phyloP scores from a whole-genome alignment of 2,888 invertebrate genomes.

The Eupelmus urozonus region DNA sequence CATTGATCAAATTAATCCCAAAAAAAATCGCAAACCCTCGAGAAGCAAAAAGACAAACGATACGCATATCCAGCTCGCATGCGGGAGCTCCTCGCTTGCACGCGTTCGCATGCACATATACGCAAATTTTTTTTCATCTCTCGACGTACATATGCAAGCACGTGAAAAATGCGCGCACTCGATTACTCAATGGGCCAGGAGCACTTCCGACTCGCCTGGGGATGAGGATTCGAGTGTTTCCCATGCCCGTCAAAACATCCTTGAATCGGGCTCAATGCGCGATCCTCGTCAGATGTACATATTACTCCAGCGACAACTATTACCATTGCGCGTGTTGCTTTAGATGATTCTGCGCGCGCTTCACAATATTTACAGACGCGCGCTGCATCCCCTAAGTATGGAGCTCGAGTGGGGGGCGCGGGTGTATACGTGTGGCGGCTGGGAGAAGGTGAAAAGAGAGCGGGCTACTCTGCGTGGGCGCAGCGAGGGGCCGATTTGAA shows the following conservation, averaged over 20 bases:
- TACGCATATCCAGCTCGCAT: slow-evolving; percentile 13
- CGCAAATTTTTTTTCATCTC: background rate
- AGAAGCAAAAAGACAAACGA: slow-evolving; percentile 42
- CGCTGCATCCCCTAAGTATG: slow-evolving; percentile 37
- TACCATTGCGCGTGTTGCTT: slow-evolving; percentile 57
- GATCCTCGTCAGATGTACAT: slow-evolving; percentile 12
- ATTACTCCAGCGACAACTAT: slow-evolving; percentile 68
- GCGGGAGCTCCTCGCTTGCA: slow-evolving; percentile 36
- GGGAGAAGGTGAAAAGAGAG: slow-evolving; percentile 31
- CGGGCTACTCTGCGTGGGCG: slow-evolving; percentile 36
- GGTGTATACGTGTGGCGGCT: no score
- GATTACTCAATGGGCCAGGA: slow-evolving; percentile 50
- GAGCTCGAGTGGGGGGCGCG: no score
- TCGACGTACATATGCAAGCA: slow-evolving; percentile 8
- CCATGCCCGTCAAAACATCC: slow-evolving; percentile 71
- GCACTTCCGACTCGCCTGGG: slow-evolving; percentile 46
- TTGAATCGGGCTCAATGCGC: slow-evolving; percentile 5
- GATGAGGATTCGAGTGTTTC: slow-evolving; percentile 71
- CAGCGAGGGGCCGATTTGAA: slow-evolving; percentile 59
- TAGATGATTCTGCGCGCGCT: slow-evolving; percentile 63
- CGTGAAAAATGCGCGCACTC: slow-evolving; percentile 43
- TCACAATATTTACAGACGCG: slow-evolving; percentile 70
- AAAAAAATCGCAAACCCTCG: slow-evolving; percentile 22
- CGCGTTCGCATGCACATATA: background rate
- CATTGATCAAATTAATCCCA: background rate